phyloP scores from a whole-genome alignment of 2,113 vertebrate genomes.

The Apeltes quadracus region DNA sequence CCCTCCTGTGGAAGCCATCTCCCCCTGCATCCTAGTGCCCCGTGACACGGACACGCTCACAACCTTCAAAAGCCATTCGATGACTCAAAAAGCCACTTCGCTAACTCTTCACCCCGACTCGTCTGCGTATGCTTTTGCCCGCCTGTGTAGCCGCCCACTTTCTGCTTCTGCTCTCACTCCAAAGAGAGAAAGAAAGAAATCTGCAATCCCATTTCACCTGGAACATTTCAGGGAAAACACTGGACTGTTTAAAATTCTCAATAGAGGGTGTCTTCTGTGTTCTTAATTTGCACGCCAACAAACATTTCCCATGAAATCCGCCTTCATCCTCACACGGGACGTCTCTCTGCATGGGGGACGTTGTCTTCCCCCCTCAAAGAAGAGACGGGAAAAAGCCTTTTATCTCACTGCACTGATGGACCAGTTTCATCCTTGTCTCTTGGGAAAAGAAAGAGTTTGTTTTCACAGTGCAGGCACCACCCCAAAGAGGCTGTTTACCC shows the following conservation, averaged over 20 bases:
- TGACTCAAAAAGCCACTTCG: constrained; percentile 32
- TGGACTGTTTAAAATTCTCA: constrained; percentile 15
- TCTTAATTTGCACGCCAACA: constrained; percentile 53
- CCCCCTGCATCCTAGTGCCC: constrained; percentile 11
- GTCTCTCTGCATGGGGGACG: constrained; percentile 19
- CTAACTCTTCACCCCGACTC: constrained; percentile 26
- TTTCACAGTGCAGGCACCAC: constrained; percentile 59
- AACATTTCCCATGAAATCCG: constrained; percentile 23
- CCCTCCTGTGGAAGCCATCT: constrained; percentile 33
- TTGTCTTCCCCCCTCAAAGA: constrained; percentile 22
- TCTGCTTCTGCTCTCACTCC: constrained; percentile 33
- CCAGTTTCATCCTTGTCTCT: constrained; percentile 38
- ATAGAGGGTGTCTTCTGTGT: constrained; percentile 43
- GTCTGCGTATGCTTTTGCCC: constrained; percentile 39
- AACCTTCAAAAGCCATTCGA: constrained; percentile 60
- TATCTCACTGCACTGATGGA: constrained; percentile 35
- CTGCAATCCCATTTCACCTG: constrained; percentile 7
- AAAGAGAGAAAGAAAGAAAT: constrained; percentile 16
- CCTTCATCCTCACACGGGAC: constrained; percentile 39
- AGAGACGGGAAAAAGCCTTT: constrained; percentile 44
- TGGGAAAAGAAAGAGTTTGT: constrained; percentile 46
- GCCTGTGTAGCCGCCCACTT: constrained; percentile 23
- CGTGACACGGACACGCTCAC: constrained; percentile 3
- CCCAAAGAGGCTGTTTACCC: constrained; percentile 40
- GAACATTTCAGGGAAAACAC: constrained; percentile 5